Evolutionary conservation across 2,113 vertebrate genomes (phyloP).

Genomic region (Callithrix jacchus): DNA sequence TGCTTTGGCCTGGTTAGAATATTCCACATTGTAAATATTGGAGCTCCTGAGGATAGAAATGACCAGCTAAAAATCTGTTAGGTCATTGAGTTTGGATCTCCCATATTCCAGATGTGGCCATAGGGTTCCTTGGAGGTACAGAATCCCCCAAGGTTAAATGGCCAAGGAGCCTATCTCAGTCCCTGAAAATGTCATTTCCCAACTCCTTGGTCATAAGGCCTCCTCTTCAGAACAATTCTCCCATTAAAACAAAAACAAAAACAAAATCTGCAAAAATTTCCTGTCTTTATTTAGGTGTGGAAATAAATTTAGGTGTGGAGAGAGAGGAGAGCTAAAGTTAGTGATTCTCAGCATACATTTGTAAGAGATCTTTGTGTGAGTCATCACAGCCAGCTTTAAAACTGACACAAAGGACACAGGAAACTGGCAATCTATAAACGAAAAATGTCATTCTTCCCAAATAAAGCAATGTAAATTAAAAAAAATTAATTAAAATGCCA

Average conservation of each 20-base stretch:
- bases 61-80: neutral
- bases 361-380: constrained; percentile 13
- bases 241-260: constrained; percentile 19
- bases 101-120: neutral
- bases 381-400: constrained; percentile 40
- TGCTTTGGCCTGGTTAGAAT: neutral
- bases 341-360: constrained; percentile 1
- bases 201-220: neutral
- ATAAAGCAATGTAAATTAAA: constrained; percentile 51
- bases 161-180: too few relatives aligned
- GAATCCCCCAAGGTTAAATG: neutral
- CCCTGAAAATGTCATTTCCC: neutral
- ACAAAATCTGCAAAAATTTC: neutral
- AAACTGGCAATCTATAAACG: neutral
- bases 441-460: constrained; percentile 35
- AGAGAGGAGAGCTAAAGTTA: neutral
- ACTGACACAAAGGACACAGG: neutral
- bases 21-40: neutral
- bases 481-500: constrained; percentile 32
- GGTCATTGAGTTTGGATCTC: neutral
- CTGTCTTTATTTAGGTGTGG: constrained; percentile 14
- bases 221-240: constrained; percentile 32
- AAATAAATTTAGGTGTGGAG: neutral
- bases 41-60: neutral
- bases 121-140: neutral